Conservation (phyloP, 1,140 invertebrate genomes). For the Eurosta solidaginis region DNA sequence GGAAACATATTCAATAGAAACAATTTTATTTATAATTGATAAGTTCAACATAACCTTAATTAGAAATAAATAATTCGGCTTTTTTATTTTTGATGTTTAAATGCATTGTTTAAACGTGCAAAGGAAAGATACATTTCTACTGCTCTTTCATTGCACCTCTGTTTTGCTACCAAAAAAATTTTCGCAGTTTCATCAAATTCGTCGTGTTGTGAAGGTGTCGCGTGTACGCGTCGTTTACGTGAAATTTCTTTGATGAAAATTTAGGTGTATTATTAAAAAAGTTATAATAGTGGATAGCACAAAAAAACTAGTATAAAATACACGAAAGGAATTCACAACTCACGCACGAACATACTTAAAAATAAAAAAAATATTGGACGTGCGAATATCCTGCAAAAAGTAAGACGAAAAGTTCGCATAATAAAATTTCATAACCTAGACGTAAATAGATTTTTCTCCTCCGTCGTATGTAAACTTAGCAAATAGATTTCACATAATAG, state of each 20-base stretch:
- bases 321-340: neutral
- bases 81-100: too few relatives aligned
- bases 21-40: too few relatives aligned
- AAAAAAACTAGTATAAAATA: neutral
- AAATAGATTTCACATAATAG: neutral
- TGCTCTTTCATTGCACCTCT: conserved; percentile 3
- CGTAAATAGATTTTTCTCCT: neutral
- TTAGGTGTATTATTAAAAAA: neutral
- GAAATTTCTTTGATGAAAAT: neutral
- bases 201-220: conserved; percentile 23
- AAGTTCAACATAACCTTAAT: too few relatives aligned
- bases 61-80: too few relatives aligned
- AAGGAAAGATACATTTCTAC: too few relatives aligned
- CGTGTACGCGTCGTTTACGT: neutral
- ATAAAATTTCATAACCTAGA: neutral
- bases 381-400: too few relatives aligned
- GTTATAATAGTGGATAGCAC: neutral
- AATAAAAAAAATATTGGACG: neutral
- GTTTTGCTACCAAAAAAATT: neutral
- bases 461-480: neutral
- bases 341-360: neutral
- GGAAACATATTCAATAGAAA: too few relatives aligned
- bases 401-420: neutral
- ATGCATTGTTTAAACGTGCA: too few relatives aligned
- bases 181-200: conserved; percentile 6